Conservation (phyloP, 1,140 invertebrate species). For the Arion vulgaris region DNA sequence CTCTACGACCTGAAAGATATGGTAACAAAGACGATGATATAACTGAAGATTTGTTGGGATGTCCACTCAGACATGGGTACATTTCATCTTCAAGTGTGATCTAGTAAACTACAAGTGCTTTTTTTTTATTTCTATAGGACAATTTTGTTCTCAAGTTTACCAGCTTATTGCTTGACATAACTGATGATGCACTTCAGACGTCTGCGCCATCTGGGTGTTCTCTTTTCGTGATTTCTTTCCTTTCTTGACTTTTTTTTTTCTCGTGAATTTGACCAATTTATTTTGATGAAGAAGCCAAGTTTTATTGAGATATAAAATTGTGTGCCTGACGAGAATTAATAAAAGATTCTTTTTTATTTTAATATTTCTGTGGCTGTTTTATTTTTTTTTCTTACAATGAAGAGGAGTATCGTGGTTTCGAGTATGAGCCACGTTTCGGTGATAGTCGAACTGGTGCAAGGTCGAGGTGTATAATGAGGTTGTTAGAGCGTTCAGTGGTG, state of each 20-base stretch:
- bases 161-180: not conserved
- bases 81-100: not conserved
- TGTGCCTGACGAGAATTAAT: too few relatives aligned
- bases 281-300: not conserved
- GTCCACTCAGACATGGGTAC: not conserved
- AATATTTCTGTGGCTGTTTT: too few relatives aligned
- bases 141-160: not conserved
- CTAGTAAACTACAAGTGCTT: not conserved
- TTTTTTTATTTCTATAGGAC: not conserved
- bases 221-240: not conserved
- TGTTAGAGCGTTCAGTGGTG: not conserved
- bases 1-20: too few relatives aligned
- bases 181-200: not conserved
- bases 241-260: not conserved
- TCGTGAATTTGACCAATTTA: not conserved
- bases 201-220: not conserved
- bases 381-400: not conserved
- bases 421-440: not conserved
- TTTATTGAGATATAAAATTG: not conserved
- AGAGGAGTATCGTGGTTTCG: not conserved
- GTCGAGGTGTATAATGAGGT: conserved; percentile 1
- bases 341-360: too few relatives aligned
- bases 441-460: not conserved
- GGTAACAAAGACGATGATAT: not conserved
- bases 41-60: not conserved